A percentile compares a stretch with the other conserved stretches of the same genome.
Conservation (phyloP, 2,113 vertebrate species). For the Dromas ardeola region DNA sequence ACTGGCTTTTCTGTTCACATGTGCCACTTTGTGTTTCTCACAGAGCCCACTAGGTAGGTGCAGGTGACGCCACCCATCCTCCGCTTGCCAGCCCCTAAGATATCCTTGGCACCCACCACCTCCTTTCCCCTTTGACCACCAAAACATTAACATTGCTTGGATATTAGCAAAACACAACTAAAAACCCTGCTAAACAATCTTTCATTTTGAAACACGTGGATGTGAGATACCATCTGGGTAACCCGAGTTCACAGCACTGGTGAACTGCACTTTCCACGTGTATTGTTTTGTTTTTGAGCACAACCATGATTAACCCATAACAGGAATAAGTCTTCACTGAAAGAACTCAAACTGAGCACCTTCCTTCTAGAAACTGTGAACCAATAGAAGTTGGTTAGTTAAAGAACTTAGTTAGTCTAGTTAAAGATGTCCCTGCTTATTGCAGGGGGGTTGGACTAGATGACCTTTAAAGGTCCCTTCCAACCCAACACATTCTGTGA, state of each 20-base stretch:
- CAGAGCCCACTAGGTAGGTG: background rate
- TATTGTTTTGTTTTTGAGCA: background rate
- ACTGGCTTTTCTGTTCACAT: background rate
- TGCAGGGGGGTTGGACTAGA: no score
- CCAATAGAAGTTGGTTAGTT: background rate
- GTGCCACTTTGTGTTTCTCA: background rate
- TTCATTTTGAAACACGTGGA: background rate
- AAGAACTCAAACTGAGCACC: background rate
- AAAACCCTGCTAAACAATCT: background rate
- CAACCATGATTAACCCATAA: background rate
- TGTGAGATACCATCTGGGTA: background rate
- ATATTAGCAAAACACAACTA: background rate
- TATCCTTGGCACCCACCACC: background rate
- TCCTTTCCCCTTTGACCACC: background rate
- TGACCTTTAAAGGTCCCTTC: no score
- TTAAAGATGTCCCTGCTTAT: no score
- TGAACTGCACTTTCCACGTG: background rate
- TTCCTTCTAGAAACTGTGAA: background rate
- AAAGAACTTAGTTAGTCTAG: no score
- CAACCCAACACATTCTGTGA: no score
- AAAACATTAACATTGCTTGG: background rate
- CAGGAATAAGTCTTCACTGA: background rate
- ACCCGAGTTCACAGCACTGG: background rate
- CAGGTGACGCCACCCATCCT: background rate
- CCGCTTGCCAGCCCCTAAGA: background rate